Base-by-base conservation (phyloP, 2,113 vertebrate species). In the Scartelaos histophorus region DNA sequence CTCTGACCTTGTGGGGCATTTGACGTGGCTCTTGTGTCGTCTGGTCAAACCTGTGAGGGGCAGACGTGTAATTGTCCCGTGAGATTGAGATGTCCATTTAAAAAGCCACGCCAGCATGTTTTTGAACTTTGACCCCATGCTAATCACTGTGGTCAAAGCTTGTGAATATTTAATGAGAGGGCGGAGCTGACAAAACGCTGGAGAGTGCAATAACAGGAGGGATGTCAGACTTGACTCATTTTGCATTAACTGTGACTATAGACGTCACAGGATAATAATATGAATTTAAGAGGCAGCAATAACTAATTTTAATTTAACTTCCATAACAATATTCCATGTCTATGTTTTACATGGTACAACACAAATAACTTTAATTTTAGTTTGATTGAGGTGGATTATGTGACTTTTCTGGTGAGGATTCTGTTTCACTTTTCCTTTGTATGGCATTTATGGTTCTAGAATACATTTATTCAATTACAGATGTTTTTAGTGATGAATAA, bases 81-180 rank as follows among this genome's bases (percentile, higher is more conserved):
- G 22, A 47, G 66, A 73, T 71, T 54, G 71, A 73, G 71, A 79
- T 49, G 76, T 82, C 25, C 43, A 67, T 84, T 77, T 68, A 34
- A 76, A 64, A 58, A 13, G 43, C 67, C 56, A 54, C 53, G 17
- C 69, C 71, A 13, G 45, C 53, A 29, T 69, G 49, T 68, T 73
- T 45, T 68, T 82, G 83, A 85, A 82, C 86, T 83, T 85, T 80
- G 64, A 71, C 69, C 16, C 65, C 73, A 77, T 75, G 82, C 77
- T 71, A 13, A 5, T 49, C 72, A 21, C 47, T 71, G 54, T 15
- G 70, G 73, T 73, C 69, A 70, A 70, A 66, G 22, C 0, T 13
- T 1, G 56, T 87, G 79, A 88, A 89, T 86, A 82, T 83, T 88
- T 87, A 38, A 82, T 86, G 76, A 81, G 17, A 25, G 24, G 53